These are phyloP conservation scores for Phyllostomus discolor DNA, from an alignment of 2,113 vertebrate species.

Conservation along the genomic window DNA sequence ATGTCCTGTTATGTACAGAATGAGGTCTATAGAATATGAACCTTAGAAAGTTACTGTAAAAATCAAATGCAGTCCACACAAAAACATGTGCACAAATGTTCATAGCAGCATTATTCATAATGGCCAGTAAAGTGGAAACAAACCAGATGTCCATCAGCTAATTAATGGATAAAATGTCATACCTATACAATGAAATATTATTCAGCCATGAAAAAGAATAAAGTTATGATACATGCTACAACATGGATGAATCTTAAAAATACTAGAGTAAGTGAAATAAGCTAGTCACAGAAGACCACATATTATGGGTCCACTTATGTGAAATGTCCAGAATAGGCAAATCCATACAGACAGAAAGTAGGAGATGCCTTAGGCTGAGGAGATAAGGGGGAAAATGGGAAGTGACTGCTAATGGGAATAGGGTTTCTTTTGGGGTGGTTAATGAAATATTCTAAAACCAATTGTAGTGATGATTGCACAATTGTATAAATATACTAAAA, in stretches of 20 bases:
- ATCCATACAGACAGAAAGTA: neutral
- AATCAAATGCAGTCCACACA: neutral
- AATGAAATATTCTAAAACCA: conserved; percentile 12
- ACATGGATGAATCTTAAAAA: neutral
- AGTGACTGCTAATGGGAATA: neutral
- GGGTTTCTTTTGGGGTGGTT: neutral
- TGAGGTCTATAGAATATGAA: neutral
- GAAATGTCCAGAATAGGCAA: neutral
- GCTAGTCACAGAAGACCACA: neutral
- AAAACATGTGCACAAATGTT: neutral
- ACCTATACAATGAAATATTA: neutral
- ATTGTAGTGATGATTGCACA: neutral
- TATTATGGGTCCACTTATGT: neutral
- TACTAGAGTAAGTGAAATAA: neutral
- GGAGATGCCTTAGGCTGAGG: neutral
- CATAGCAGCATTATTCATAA: too few species aligned
- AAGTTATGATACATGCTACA: neutral
- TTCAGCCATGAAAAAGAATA: neutral
- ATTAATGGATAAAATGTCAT: too few species aligned
- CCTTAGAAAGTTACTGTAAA: neutral
- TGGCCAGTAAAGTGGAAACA: too few species aligned
- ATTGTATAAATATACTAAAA: neutral
- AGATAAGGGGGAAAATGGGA: neutral
- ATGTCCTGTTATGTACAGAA: neutral
- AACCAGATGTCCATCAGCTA: too few species aligned